phyloP scores from a whole-genome alignment of 2,888 invertebrate genomes.

The Diplazon laetatorius region DNA sequence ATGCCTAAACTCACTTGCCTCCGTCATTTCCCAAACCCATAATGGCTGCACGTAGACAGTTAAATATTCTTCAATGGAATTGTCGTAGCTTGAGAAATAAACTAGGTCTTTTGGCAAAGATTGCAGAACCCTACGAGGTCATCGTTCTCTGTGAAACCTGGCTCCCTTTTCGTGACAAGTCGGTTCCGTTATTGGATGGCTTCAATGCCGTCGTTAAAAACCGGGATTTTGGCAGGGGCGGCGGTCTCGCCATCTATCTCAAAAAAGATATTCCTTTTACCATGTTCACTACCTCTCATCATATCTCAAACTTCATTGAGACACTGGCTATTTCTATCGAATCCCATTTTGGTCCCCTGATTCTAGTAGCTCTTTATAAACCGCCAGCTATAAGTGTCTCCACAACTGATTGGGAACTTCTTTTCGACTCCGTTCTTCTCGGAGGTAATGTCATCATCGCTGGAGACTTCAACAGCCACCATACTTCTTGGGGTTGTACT shows the following conservation, averaged over 20 bases:
- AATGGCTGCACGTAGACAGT: background rate
- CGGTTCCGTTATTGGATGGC: background rate
- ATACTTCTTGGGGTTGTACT: no score
- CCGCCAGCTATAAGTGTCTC: no score
- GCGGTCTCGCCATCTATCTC: conserved; percentile 34
- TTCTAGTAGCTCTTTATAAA: conserved; percentile 24
- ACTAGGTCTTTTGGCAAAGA: background rate
- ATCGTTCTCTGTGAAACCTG: conserved; percentile 38
- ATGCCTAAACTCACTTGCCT: background rate
- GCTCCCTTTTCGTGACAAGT: background rate
- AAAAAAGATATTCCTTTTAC: conserved; percentile 25
- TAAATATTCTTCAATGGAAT: conserved; percentile 43
- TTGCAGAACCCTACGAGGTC: conserved; percentile 2
- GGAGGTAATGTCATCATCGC: no score
- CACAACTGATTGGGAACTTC: no score
- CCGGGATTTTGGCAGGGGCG: background rate
- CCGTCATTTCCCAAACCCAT: background rate
- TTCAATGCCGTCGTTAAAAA: conserved; percentile 15
- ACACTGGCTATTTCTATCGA: conserved; percentile 32
- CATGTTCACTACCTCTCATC: background rate
- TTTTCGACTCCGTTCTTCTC: no score
- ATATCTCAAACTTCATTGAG: background rate
- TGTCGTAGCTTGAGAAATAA: conserved; percentile 24
- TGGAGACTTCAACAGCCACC: no score
- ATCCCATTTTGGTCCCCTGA: conserved; percentile 6